Base-by-base conservation (phyloP, 2,797 vertebrate genomes). In the Novumbra hubbsi region DNA sequence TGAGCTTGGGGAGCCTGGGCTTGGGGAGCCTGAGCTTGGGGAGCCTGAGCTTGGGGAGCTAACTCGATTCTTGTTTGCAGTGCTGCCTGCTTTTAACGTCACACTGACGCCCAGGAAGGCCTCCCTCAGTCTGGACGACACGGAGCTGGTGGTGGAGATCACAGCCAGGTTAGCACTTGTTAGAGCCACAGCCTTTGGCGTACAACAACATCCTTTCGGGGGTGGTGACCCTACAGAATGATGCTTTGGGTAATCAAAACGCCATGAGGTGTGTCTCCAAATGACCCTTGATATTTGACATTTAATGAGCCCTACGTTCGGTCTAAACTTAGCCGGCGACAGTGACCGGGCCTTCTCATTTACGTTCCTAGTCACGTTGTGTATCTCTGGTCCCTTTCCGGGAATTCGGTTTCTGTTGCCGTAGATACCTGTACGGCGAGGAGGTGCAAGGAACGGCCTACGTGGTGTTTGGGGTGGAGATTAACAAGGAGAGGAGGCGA, bases 1-100 rank as follows among this genome's bases (percentile, higher is more conserved):
- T n/a, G n/a, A n/a, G n/a, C n/a, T n/a, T n/a, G n/a, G n/a, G n/a
- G n/a, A n/a, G n/a, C n/a, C n/a, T n/a, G n/a, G n/a, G n/a, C n/a
- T n/a, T n/a, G n/a, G n/a, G n/a, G n/a, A n/a, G n/a, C n/a, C 55
- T 60, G 55, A 14, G n/a, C 21, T 14, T 24, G 21, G 55, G 11
- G 55, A 60, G 11, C 21, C 55, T 60, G 55, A 14, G n/a, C 21
- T 14, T 24, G 21, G 55, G 11, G 55, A 60, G 11, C 21, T 60
- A 60, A 60, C 55, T 24, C 21, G 0, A 21, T 60, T 11, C 9
- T 60, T 21, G 1, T 11, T 60, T 86, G 76, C 76, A 94, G 93
- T 92, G 68, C 92, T 94, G 16, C 93, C 93, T 60, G 91, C 92
- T 3, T 94, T 94, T 77, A 94, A 93, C 11, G 91, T 93, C 3